Evolutionary conservation across 2,888 invertebrate species (phyloP).

Genomic region (Sesamia inferens): DNA sequence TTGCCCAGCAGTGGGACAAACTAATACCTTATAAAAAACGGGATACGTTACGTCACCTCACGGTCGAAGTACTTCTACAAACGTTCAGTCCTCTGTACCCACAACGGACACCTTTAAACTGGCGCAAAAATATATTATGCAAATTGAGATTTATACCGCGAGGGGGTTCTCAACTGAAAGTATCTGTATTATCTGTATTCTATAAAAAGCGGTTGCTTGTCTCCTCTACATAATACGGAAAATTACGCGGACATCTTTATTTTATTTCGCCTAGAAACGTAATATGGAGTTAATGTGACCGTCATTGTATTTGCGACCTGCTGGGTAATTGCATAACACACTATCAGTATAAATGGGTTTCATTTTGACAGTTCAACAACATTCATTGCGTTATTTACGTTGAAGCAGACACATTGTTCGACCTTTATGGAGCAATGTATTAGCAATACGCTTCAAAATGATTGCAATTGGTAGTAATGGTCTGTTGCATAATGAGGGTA

Average conservation of each 20-base stretch:
- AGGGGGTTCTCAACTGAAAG: slow-evolving; percentile 69
- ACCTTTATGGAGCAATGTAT: too few species aligned
- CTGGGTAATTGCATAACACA: too few species aligned
- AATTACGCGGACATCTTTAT: slow-evolving; percentile 48
- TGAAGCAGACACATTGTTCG: too few species aligned
- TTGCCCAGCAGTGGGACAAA: too few species aligned
- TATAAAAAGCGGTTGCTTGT: slow-evolving; percentile 57
- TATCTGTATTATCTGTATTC: slow-evolving; percentile 55
- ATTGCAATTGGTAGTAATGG: too few species aligned
- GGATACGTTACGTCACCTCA: not conserved
- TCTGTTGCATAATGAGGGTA: too few species aligned
- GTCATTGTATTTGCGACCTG: slow-evolving; percentile 20
- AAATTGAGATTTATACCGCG: slow-evolving; percentile 77
- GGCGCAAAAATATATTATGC: slow-evolving; percentile 76
- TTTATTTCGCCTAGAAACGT: slow-evolving; percentile 19
- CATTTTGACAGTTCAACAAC: too few species aligned
- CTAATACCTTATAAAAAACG: too few species aligned
- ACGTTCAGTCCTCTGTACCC: slow-evolving; percentile 1
- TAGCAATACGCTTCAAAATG: too few species aligned
- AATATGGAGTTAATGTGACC: slow-evolving; percentile 17
- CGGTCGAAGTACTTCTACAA: not conserved
- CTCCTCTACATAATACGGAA: slow-evolving; percentile 50
- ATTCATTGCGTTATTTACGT: too few species aligned
- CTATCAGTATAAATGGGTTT: too few species aligned
- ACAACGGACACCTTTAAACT: slow-evolving; percentile 71